Percentiles rank a stretch among this genome's conserved stretches.
These are phyloP conservation scores for Pristionchus pacificus DNA, from an alignment of 1,140 invertebrate genomes.

Conservation along the genomic window DNA sequence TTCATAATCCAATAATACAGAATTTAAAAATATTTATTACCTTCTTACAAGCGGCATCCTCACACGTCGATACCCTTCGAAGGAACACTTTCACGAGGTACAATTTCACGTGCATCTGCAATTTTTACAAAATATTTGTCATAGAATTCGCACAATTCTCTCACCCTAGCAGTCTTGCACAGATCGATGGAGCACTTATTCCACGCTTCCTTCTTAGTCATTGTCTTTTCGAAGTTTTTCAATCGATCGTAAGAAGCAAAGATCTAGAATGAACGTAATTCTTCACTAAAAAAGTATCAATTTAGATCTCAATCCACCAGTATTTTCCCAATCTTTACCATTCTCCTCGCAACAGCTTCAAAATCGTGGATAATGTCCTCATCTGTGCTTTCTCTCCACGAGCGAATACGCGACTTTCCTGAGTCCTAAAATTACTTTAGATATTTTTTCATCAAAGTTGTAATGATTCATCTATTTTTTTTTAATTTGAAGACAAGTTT, in stretches of 20 bases:
- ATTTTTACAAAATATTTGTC: neutral
- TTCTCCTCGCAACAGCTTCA: constrained; percentile 27
- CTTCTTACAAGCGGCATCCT: constrained; percentile 6
- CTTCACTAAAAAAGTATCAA: constrained; percentile 21
- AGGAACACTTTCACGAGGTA: constrained; percentile 45
- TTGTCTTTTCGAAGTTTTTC: constrained; percentile 35
- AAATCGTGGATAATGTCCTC: constrained; percentile 34
- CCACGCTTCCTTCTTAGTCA: constrained; percentile 43
- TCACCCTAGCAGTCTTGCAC: constrained; percentile 43
- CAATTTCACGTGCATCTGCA: constrained; percentile 27
- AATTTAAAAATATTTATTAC: neutral
- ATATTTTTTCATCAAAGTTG: too few relatives aligned
- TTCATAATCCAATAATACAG: neutral
- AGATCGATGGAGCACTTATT: constrained; percentile 49
- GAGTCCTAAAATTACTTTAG: neutral
- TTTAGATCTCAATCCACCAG: constrained; percentile 53
- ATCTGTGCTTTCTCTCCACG: constrained; percentile 21
- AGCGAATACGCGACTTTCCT: constrained; percentile 1
- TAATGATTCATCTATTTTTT: too few relatives aligned
- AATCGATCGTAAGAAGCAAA: constrained; percentile 43
- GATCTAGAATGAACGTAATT: constrained; percentile 2
- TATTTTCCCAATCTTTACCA: constrained; percentile 6
- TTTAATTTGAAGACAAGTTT: too few relatives aligned
- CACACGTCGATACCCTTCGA: constrained; percentile 14
- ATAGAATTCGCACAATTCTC: constrained; percentile 10